phyloP scores from a whole-genome alignment of 2,113 vertebrate species.

The Sturnus vulgaris region DNA sequence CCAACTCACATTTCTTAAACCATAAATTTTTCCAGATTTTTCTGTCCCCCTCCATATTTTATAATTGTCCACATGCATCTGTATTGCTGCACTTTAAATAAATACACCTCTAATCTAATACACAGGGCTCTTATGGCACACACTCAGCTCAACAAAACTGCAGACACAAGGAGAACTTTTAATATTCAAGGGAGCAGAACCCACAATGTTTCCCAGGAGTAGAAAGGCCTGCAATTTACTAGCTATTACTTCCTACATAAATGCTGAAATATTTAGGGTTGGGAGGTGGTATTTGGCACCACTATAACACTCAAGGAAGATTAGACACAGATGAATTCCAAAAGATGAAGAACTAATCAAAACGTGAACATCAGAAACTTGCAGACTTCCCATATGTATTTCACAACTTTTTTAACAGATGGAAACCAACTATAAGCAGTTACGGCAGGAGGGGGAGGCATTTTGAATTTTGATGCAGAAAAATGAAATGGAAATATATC shows the following conservation, averaged over 20 bases:
- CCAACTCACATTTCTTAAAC: neutral
- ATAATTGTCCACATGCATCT: neutral
- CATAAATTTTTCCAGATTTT: neutral
- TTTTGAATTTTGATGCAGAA: neutral
- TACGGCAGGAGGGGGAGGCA: neutral
- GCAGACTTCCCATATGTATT: neutral
- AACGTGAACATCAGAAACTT: neutral
- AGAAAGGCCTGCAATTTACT: neutral
- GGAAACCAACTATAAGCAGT: neutral
- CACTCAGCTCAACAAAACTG: neutral
- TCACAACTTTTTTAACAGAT: neutral
- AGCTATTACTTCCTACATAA: neutral
- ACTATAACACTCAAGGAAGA: neutral
- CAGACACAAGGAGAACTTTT: neutral
- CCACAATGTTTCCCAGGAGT: neutral
- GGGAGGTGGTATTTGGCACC: neutral
- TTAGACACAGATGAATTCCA: neutral
- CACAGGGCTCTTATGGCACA: fast-evolving
- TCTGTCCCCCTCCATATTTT: neutral
- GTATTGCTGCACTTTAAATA: neutral
- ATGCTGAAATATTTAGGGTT: neutral
- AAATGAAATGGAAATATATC: neutral
- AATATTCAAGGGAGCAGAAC: neutral
- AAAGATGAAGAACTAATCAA: conserved; percentile 5
- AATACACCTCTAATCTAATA: neutral